A percentile compares a stretch with the other conserved stretches of the same genome.
phyloP scores from a whole-genome alignment of 2,888 invertebrate species.

The Megastigmus dorsalis region DNA sequence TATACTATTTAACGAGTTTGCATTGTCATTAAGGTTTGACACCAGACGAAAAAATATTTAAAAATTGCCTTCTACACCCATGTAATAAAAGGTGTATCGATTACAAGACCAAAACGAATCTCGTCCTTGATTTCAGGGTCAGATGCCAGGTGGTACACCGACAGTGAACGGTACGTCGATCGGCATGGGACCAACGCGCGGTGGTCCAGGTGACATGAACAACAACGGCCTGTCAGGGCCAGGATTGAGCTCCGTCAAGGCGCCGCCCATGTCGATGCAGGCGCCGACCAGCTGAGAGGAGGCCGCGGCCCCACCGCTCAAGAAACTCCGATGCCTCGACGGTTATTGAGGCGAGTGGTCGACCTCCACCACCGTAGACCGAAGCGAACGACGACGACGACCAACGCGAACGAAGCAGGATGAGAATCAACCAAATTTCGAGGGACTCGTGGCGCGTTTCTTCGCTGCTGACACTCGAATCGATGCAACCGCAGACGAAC shows the following conservation, averaged over 20 bases:
- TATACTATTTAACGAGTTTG: too few relatives aligned
- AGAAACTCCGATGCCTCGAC: slow-evolving; percentile 73
- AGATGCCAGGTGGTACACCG: slow-evolving; percentile 69
- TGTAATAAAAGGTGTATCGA: too few relatives aligned
- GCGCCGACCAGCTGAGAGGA: slow-evolving; percentile 74
- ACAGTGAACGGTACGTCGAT: slow-evolving; percentile 69
- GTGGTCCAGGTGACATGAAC: slow-evolving; percentile 73
- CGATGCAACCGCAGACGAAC: too few relatives aligned
- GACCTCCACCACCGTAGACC: not conserved
- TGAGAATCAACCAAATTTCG: too few relatives aligned
- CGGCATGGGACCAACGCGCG: slow-evolving; percentile 56
- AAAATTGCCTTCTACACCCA: too few relatives aligned
- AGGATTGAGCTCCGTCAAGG: slow-evolving; percentile 70
- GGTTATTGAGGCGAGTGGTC: slow-evolving; percentile 68
- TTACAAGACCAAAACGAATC: too few relatives aligned
- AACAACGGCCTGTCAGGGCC: slow-evolving; percentile 72
- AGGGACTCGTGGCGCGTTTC: too few relatives aligned
- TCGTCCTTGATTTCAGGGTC: slow-evolving; percentile 64
- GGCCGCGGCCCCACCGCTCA: slow-evolving; percentile 69
- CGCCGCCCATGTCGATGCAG: slow-evolving; percentile 72
- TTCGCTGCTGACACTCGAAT: too few relatives aligned
- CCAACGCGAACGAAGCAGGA: too few relatives aligned
- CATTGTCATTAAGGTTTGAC: too few relatives aligned
- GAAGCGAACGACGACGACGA: too few relatives aligned
- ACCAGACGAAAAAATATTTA: too few relatives aligned